Evolutionary conservation across 2,113 vertebrate species (phyloP).

Genomic region (Fulmarus glacialis): DNA sequence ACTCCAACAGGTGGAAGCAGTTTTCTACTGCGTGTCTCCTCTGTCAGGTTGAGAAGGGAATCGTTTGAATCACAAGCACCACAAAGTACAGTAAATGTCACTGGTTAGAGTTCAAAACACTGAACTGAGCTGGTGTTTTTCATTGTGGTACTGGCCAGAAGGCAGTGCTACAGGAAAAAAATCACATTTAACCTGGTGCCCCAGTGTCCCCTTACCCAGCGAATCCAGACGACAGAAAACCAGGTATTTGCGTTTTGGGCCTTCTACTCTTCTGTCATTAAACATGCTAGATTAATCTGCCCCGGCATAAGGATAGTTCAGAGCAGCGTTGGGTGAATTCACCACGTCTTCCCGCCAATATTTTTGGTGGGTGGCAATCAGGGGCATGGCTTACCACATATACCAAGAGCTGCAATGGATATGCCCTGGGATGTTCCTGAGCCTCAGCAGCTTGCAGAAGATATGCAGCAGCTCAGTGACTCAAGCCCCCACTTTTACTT

Average conservation of each 20-base stretch:
- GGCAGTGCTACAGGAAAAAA: neutral
- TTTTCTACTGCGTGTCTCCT: constrained; percentile 49
- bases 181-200: neutral
- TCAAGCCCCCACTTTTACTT: neutral
- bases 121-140: neutral
- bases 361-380: neutral
- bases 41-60: constrained; percentile 51
- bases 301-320: neutral
- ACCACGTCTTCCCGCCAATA: neutral
- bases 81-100: neutral
- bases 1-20: constrained; percentile 72
- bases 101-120: constrained; percentile 24
- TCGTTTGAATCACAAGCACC: constrained; percentile 9
- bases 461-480: neutral
- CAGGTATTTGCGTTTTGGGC: neutral
- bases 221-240: neutral
- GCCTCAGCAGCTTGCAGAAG: neutral
- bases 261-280: neutral
- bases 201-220: neutral
- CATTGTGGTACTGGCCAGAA: neutral
- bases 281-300: neutral
- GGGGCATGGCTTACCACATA: neutral
- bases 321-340: neutral
- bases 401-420: neutral
- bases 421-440: neutral